Evolutionary conservation across 1,140 invertebrate species (phyloP).

Genomic region (Tetragonula clypearis): DNA sequence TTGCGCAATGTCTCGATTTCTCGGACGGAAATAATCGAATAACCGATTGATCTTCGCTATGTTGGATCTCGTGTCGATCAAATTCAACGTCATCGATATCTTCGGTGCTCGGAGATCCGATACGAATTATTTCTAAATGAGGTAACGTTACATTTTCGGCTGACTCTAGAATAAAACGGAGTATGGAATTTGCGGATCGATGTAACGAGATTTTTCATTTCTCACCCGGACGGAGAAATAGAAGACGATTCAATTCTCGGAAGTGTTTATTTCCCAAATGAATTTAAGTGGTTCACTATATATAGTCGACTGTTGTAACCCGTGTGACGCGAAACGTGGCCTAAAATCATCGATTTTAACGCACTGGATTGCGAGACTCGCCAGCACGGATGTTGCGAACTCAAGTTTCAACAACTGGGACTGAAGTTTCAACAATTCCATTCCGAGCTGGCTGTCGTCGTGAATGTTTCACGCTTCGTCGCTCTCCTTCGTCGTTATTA

Average conservation of each 20-base stretch:
- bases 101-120: neutral
- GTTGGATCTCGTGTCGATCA: neutral
- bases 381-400: no score
- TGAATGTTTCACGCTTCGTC: neutral
- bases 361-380: no score
- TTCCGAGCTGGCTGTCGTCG: neutral
- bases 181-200: no score
- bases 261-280: no score
- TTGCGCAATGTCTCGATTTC: neutral
- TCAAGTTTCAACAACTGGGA: no score
- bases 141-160: neutral
- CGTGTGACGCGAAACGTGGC: no score
- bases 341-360: no score
- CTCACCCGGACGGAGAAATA: neutral
- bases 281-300: no score
- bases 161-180: no score
- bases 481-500: neutral
- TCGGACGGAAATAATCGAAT: constrained; percentile 1
- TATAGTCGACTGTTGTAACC: no score
- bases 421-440: neutral
- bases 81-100: neutral
- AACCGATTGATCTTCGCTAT: neutral
- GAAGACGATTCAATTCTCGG: neutral
- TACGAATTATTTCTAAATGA: neutral
- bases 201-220: neutral